Evolutionary conservation across 2,797 vertebrate species (phyloP).

Genomic region (Coreius guichenoti): DNA sequence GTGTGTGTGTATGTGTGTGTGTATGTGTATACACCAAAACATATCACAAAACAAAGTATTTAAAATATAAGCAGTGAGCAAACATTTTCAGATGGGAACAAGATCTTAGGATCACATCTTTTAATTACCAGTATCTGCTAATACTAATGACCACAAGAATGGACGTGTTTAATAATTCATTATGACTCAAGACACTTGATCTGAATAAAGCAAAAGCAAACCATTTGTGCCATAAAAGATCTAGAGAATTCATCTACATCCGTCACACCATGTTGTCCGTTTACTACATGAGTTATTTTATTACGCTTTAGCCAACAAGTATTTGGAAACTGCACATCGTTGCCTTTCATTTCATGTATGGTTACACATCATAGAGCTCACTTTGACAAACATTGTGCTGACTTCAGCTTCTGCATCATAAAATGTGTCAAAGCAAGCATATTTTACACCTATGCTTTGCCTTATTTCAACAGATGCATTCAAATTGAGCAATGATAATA

Average conservation of each 20-base stretch:
- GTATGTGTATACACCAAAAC: background rate
- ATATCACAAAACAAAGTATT: background rate
- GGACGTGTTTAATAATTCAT: background rate
- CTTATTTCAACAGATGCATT: conserved; percentile 25
- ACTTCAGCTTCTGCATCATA: conserved; percentile 19
- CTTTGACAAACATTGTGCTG: conserved; percentile 33
- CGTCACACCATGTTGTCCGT: conserved; percentile 4
- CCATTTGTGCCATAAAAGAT: conserved; percentile 1
- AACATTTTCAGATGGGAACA: background rate
- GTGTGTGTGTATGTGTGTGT: background rate
- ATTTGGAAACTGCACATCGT: conserved; percentile 14
- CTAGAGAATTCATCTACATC: background rate
- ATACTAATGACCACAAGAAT: background rate
- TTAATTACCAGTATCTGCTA: conserved; percentile 5
- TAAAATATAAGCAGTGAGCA: background rate
- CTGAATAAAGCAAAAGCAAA: conserved; percentile 3
- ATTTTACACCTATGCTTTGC: conserved; percentile 41
- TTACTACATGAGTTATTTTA: conserved; percentile 34
- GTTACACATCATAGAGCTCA: conserved; percentile 30
- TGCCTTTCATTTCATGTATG: conserved; percentile 49
- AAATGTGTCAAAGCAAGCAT: conserved; percentile 42
- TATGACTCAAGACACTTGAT: background rate
- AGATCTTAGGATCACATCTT: background rate
- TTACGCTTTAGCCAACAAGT: conserved; percentile 35
- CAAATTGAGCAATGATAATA: conserved; percentile 25